phyloP scores from a whole-genome alignment of 1,140 invertebrate species.

The Ostrea denselamellosa region DNA sequence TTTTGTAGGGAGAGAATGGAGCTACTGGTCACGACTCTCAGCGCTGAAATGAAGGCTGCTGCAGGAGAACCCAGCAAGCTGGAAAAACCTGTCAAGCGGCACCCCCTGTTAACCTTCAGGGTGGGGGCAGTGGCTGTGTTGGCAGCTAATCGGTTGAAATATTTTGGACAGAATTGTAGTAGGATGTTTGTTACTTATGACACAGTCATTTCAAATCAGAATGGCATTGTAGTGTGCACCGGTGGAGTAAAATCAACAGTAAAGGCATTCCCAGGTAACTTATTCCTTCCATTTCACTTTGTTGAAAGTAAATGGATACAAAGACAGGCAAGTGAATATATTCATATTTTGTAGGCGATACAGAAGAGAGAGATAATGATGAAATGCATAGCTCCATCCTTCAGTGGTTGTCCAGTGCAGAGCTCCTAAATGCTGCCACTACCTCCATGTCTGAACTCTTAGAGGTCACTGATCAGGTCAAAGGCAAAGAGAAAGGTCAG shows the following conservation, averaged over 20 bases:
- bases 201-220: conserved; percentile 61
- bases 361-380: not conserved
- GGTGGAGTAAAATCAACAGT: conserved; percentile 58
- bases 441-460: conserved; percentile 71
- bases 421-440: conserved; percentile 66
- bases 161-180: conserved; percentile 58
- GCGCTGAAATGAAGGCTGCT: conserved; percentile 64
- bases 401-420: conserved; percentile 71
- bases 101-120: conserved; percentile 70
- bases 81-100: conserved; percentile 57
- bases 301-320: not conserved
- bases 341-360: not conserved
- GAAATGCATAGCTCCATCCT: conserved; percentile 50
- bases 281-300: not conserved
- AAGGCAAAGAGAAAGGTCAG: conserved; percentile 67
- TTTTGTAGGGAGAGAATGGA: conserved; percentile 69
- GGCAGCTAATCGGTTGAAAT: conserved; percentile 71
- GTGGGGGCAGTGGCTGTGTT: conserved; percentile 71
- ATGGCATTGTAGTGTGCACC: conserved; percentile 69
- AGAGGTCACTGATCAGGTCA: conserved; percentile 64
- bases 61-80: conserved; percentile 56
- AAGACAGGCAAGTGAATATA: too few species aligned
- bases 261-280: conserved; percentile 64
- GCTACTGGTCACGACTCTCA: conserved; percentile 68
- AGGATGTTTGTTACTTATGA: conserved; percentile 73